Evolutionary conservation across 1,140 invertebrate species (phyloP).

Genomic region (Drosophila nasuta): DNA sequence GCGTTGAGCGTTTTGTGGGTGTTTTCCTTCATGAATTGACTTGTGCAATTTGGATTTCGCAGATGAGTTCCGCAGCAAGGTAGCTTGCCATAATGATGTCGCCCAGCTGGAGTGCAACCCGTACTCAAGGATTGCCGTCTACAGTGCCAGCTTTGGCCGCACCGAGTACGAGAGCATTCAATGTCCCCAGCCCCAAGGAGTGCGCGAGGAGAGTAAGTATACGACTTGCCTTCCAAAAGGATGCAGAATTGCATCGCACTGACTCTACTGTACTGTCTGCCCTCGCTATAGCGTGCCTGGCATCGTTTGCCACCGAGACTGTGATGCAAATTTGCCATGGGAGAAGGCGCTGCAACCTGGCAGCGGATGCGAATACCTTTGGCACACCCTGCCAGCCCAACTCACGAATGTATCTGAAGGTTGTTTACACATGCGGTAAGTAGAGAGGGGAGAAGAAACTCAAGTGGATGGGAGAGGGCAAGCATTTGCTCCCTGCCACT

Average conservation of each 20-base stretch:
- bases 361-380: constrained; percentile 93
- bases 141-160: constrained; percentile 95
- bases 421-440: constrained; percentile 97
- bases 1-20: background rate
- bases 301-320: constrained; percentile 94
- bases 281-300: constrained; percentile 91
- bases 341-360: constrained; percentile 92
- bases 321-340: constrained; percentile 96
- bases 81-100: constrained; percentile 95
- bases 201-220: constrained; percentile 92
- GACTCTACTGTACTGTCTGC: constrained; percentile 6
- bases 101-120: constrained; percentile 93
- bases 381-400: constrained; percentile 93
- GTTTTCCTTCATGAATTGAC: background rate
- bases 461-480: background rate
- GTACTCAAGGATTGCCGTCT: constrained; percentile 94
- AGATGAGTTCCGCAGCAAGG: constrained; percentile 96
- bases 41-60: constrained; percentile 53
- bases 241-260: constrained; percentile 22
- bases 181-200: constrained; percentile 93
- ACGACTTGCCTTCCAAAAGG: too few species aligned
- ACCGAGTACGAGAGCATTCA: constrained; percentile 95
- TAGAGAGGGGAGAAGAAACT: constrained; percentile 61
- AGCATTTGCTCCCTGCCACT: constrained; percentile 33
- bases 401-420: constrained; percentile 95